Evolutionary conservation across 2,888 invertebrate species (phyloP), one percentile per base, ranked within the genome.

Genomic region (Aethes cnicana): DNA sequence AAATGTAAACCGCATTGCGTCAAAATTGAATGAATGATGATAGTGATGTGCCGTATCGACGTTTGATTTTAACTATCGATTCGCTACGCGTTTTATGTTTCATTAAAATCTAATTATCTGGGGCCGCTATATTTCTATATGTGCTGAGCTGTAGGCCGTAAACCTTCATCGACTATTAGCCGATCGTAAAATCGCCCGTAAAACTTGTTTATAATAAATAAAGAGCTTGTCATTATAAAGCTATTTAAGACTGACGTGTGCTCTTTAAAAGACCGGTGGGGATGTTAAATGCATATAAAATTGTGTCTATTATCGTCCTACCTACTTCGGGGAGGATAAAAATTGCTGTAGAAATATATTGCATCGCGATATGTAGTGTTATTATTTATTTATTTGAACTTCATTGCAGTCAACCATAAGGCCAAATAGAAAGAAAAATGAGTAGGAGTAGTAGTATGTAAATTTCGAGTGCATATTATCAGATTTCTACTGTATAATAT

Each of bases 121-220:
- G 37, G 18, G 36, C 25, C 26, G 41, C 33, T 41, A 39, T 39
- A 49, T 30, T 30, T 32, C 26, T 18, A 17, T 42, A 37, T 35
- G 28, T 43, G 42, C 37, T 47, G 32, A 49, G 41, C 33, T 37
- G n/a, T n/a, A 20, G 33, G 36, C 26, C 43, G 47, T 54, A 57
- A 57, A 54, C 41, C 37, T 33, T 58, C 43, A 55, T 50, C 41
- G 50, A 47, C 57, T 47, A 50, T 47, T 55, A 58, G 47, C 26
- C 20, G 35, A 25, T 53, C 55, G 49, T 59, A 59, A 57, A 56
- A 50, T 33, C 43, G 42, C 23, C 53, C 56, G 55, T 60, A 53
- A 59, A 60, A 39, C 53, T 42, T 32, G 52, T 52, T 52, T 32
- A 33, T 46, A 52, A 52, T 52, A 52, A 52, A 52, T 52, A 39